Evolutionary conservation across 2,888 invertebrate species (phyloP), one percentile per base, ranked within the genome.

Genomic region (Charanyca ferruginea): DNA sequence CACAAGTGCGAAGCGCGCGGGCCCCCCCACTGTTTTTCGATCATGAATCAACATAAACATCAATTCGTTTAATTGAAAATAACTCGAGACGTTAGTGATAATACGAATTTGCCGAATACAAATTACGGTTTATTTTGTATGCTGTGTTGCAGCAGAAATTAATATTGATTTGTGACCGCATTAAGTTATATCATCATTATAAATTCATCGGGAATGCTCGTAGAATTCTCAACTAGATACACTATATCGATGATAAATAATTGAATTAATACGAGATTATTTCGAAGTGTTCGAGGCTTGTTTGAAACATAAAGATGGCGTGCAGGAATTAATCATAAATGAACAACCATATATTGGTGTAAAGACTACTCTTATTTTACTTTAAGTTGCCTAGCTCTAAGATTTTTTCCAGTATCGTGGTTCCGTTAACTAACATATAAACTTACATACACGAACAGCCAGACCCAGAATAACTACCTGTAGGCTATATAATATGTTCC

Each of bases 11-110:
- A 84, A 81, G 73, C 78, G 66, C 51, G 77, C 53, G 85, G 85
- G 85, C 91, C 85, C 91, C 91, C 93, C 94, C 83, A 89, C 89
- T 83, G 94, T 65, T 90, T 83, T 81, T 80, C 84, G 79, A 86
- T 80, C 85, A 87, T 92, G 89, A 89, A 92, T 93, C 92, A 91
- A 90, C 81, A 86, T 89, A 87, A 90, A 92, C 87, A 92, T 88
- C 87, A 84, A 89, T 90, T 89, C 83, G 83, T 85, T 90, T 91
- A 93, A 93, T 91, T 90, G 91, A 91, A 91, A 90, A 91, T 83
- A 85, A 85, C 85, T 85, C 83, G 74, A 82, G 73, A 80, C 67
- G 73, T 83, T 80, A 70, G 71, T 81, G 72, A 74, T 79, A 80
- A 76, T 83, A 83, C 66, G 68, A 81, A 83, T 86, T 84, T 85